These are phyloP conservation scores for Choreutis nemorana DNA, from an alignment of 2,888 invertebrate species.

Conservation along the genomic window DNA sequence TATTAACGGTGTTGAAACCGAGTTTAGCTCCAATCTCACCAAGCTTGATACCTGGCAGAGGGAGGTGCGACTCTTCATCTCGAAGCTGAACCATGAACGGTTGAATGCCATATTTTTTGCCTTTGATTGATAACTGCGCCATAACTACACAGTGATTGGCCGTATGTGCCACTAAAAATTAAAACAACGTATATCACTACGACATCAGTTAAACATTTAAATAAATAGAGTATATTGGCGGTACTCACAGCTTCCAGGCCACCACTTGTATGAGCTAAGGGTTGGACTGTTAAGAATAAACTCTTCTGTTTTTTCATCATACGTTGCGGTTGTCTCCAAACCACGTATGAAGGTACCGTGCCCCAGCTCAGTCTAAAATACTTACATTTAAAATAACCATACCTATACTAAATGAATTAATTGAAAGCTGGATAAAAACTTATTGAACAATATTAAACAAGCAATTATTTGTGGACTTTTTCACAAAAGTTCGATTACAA, in stretches of 20 bases:
- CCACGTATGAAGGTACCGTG: conserved; percentile 95
- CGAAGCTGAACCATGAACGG: conserved; percentile 91
- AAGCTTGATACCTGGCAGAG: conserved; percentile 85
- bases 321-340: conserved; percentile 91
- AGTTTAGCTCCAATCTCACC: conserved; percentile 96
- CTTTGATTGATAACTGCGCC: conserved; percentile 87
- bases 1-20: conserved; percentile 89
- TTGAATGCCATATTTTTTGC: conserved; percentile 85
- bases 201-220: background rate
- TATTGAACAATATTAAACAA: background rate
- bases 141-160: conserved; percentile 90
- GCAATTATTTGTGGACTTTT: background rate
- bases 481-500: background rate
- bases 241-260: conserved; percentile 91
- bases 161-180: conserved; percentile 84
- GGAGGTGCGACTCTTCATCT: conserved; percentile 87
- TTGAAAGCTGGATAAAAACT: conserved; percentile 5
- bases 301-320: conserved; percentile 82
- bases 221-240: background rate
- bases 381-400: no score
- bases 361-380: conserved; percentile 87
- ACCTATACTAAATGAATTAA: conserved; percentile 5
- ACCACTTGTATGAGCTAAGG: conserved; percentile 92
- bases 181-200: background rate
- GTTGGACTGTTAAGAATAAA: conserved; percentile 89